Conservation (phyloP, 1,140 invertebrate genomes). For the Galendromus occidentalis region DNA sequence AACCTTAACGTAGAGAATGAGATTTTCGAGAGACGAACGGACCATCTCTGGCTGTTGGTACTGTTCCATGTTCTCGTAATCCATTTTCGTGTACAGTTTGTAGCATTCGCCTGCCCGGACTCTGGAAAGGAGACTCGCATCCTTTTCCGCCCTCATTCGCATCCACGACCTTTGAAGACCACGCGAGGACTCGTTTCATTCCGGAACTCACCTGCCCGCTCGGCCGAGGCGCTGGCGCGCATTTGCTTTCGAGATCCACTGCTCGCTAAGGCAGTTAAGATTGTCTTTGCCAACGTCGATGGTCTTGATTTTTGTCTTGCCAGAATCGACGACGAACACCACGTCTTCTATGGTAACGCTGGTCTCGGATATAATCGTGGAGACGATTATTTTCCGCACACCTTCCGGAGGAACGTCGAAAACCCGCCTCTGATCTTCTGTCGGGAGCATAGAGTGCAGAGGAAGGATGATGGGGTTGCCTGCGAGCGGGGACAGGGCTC, state of each 20-base stretch:
- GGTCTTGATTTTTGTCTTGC: conserved; percentile 76
- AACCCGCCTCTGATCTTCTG: conserved; percentile 69
- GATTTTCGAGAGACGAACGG: neutral
- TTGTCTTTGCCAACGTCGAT: conserved; percentile 86
- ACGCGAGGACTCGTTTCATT: too few species aligned
- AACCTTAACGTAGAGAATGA: neutral
- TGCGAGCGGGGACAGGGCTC: conserved; percentile 42
- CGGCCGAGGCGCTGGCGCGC: conserved; percentile 71
- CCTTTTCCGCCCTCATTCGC: too few species aligned
- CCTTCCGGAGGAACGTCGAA: conserved; percentile 51
- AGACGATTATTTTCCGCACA: conserved; percentile 60
- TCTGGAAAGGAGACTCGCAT: neutral
- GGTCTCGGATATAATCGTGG: conserved; percentile 80
- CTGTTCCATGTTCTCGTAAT: neutral
- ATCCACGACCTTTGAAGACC: too few species aligned
- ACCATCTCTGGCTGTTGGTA: conserved; percentile 1
- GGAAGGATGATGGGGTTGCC: conserved; percentile 40
- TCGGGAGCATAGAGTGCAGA: conserved; percentile 68
- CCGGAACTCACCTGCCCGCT: conserved; percentile 38
- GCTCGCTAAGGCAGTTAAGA: conserved; percentile 79
- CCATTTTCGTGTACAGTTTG: neutral
- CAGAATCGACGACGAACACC: conserved; percentile 83
- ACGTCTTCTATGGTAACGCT: conserved; percentile 93
- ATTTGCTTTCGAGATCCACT: conserved; percentile 80
- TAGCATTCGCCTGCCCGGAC: neutral